Evolutionary conservation across 2,888 invertebrate genomes (phyloP), one percentile per base, ranked within the genome.

Genomic region (Mystacides longicornis): DNA sequence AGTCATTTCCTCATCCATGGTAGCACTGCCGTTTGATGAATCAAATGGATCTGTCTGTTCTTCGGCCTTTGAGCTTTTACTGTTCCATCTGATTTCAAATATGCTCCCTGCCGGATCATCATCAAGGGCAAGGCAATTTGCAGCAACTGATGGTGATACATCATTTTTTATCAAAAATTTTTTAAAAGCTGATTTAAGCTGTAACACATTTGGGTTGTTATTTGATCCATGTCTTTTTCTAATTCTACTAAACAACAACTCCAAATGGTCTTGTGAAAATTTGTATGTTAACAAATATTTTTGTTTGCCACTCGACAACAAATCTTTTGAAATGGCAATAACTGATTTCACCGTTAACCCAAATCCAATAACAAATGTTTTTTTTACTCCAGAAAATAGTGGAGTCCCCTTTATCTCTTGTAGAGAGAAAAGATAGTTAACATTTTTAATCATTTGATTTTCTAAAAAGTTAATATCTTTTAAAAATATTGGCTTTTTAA

Each of bases 201-300:
- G 43, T 16, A 43, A 43, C 3, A 45, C 45, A 45, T 45, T 45
- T 45, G 45, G 45, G 20, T 45, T 45, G 20, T 45, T 45, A 14
- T 45, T 45, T 19, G 21, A 45, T 3, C 45, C 45, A 45, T 3
- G 20, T 19, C 20, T 45, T 45, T 45, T 45, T 19, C 45, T 45
- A 3, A 45, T 45, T 45, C 45, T 45, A 19, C 45, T 45, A 19
- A 45, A 45, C 16, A 45, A 45, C 20, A 45, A 19, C 20, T 45
- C 45, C 16, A 45, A 45, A 45, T 45, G 45, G 16, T 45, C 21
- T 14, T 45, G 45, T 3, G 19, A 45, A 45, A 45, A 45, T 14
- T 45, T 45, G 14, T 45, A 45, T 19, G 21, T 45, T 21, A 45
- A 21, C 4, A 45, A 11, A 14, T 45, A 45, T 19, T 45, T 45